phyloP scores from a whole-genome alignment of 2,113 vertebrate genomes.

The Bolborhynchus lineola region DNA sequence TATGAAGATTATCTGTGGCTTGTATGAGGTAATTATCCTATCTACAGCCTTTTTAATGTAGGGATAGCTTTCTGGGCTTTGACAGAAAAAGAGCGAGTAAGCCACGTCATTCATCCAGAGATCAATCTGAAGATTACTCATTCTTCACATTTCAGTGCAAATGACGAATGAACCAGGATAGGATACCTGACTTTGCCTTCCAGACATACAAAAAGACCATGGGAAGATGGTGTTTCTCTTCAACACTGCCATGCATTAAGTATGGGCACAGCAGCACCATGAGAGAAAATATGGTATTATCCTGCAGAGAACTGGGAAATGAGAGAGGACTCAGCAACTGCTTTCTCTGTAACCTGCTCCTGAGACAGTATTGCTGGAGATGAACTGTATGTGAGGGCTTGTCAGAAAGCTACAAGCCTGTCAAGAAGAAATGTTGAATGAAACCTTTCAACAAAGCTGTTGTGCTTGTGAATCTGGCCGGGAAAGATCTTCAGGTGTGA shows the following conservation, averaged over 20 bases:
- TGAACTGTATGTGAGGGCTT: not conserved
- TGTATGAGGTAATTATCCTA: not conserved
- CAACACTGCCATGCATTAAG: not conserved
- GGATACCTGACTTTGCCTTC: not conserved
- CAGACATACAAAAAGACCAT: not conserved
- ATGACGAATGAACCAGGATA: not conserved
- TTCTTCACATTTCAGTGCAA: not conserved
- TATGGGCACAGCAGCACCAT: fast-evolving
- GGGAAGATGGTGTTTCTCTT: not conserved
- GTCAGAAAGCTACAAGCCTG: not conserved
- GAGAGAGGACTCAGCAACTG: not conserved
- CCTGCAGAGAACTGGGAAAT: not conserved
- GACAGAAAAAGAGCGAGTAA: not conserved
- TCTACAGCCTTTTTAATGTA: not conserved
- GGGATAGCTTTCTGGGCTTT: not conserved
- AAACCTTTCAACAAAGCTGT: not conserved
- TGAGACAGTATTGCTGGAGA: not conserved
- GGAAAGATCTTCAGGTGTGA: not conserved
- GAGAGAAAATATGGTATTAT: not conserved
- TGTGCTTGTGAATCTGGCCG: not conserved
- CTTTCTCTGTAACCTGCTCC: not conserved
- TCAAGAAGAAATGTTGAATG: not conserved
- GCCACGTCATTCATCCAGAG: not conserved
- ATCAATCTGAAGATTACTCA: not conserved
- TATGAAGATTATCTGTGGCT: not conserved